Evolutionary conservation across 2,797 vertebrate species (phyloP).

Genomic region (Coregonus sp.): DNA sequence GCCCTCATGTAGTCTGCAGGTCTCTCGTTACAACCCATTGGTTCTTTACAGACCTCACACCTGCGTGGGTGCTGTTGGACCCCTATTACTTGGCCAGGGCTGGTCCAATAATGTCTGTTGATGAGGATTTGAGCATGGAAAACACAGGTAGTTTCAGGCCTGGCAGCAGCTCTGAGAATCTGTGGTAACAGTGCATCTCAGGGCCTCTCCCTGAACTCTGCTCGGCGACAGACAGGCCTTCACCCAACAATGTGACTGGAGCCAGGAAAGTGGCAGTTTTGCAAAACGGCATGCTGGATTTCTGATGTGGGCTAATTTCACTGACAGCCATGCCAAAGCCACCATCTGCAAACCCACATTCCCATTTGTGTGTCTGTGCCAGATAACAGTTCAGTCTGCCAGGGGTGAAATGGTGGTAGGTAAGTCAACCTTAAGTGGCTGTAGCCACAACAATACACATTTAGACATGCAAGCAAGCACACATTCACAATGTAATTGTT

Average conservation of each 20-base stretch:
- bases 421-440: slow-evolving; percentile 52
- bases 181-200: slow-evolving; percentile 12
- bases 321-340: slow-evolving; percentile 41
- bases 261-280: slow-evolving; percentile 49
- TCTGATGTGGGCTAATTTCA: slow-evolving; percentile 55
- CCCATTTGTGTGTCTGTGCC: slow-evolving; percentile 46
- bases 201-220: slow-evolving; percentile 37
- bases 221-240: slow-evolving; percentile 40
- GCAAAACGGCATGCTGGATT: slow-evolving; percentile 46
- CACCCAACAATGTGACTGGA: slow-evolving; percentile 42
- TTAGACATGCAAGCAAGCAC: slow-evolving; percentile 10
- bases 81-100: slow-evolving; percentile 19
- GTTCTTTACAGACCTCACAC: slow-evolving; percentile 50
- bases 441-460: slow-evolving; percentile 37
- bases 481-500: slow-evolving; percentile 6
- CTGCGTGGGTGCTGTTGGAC: slow-evolving; percentile 28
- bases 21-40: slow-evolving; percentile 42
- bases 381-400: slow-evolving; percentile 48
- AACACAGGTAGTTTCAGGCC: slow-evolving; percentile 39
- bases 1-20: slow-evolving; percentile 30
- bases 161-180: slow-evolving; percentile 16
- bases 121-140: slow-evolving; percentile 18
- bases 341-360: slow-evolving; percentile 53
- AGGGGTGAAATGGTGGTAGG: slow-evolving; percentile 49
- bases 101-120: slow-evolving; percentile 17